Base-by-base conservation (phyloP, 2,888 invertebrate species). In the Epsilonema sp. region DNA sequence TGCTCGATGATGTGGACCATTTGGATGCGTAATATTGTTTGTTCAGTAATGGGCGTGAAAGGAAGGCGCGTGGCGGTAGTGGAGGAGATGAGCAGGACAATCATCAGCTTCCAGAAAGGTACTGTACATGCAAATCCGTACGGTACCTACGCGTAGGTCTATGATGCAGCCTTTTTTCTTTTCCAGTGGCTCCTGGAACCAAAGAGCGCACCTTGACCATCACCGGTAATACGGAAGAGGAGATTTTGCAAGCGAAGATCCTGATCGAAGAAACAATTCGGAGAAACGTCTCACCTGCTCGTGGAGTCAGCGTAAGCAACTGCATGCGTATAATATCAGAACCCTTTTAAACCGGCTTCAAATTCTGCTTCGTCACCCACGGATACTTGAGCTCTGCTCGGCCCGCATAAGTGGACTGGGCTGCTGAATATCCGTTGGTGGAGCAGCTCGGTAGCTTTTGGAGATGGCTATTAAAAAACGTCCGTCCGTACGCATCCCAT, bases 51-150 rank as follows among this genome's bases (percentile, higher is more conserved):
- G 89, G 89, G 89, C 76, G 87, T 89, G 78, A 87, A 87, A 75
- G 90, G 90, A 70, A 78, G 89, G 67, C 77, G 90, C 70, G 87
- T 90, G 72, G 89, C 89, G 76, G 85, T 89, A 80, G 90, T 90
- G 72, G 90, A 90, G 76, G 87, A 89, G 75, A 78, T 90, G 73
- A 87, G 86, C 74, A 86, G 87, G 75, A 89, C 89, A 68, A 85
- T 90, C 71, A 89, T 90, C 75, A 89, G 89, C 70, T 90, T 90
- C 78, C 89, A 90, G 78, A 79, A 87, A 86, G 87, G 87, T 87
- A 49, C 26, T 20, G 11, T 47, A n/a, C 5, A 26, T 11, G 8
- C 8, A 16, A 8, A 11, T 31, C 31, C 16, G 31, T 31, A 31
- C 31, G 8, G 31, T 31, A 31, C 31, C 8, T 31, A 31, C 31